Conservation (phyloP, 2,888 invertebrate genomes). For the Eudasyphora cyanicolor region DNA sequence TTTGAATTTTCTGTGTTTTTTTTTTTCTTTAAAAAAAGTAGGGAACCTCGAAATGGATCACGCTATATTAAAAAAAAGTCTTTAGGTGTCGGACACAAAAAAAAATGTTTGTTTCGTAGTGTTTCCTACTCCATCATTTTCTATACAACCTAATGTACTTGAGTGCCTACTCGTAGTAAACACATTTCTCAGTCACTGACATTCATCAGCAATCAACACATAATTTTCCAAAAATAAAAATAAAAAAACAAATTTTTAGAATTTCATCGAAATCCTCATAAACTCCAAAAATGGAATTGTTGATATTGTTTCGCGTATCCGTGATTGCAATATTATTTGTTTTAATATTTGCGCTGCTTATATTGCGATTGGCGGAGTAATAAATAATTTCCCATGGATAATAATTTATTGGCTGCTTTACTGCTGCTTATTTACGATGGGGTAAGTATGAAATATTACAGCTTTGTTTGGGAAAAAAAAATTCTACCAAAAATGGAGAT, state of each 20-base stretch:
- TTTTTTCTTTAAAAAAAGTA: no score
- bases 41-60: no score
- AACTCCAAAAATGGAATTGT: slow-evolving; percentile 52
- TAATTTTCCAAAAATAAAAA: neutral
- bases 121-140: no score
- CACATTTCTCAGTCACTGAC: neutral
- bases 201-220: neutral
- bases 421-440: neutral
- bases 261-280: neutral
- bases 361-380: slow-evolving; percentile 9
- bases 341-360: slow-evolving; percentile 51
- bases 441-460: neutral
- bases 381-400: neutral
- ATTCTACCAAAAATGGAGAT: no score
- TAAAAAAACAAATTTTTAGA: neutral
- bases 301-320: slow-evolving; percentile 53
- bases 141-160: neutral
- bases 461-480: no score
- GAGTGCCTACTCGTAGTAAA: neutral
- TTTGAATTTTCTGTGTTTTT: no score
- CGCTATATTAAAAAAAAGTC: no score
- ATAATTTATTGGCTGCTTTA: no score
- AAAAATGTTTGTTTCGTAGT: no score
- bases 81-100: no score
- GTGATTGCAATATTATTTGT: slow-evolving; percentile 51